These are phyloP conservation scores for Spisula subtruncata DNA, from an alignment of 2,888 invertebrate species.

Conservation along the genomic window DNA sequence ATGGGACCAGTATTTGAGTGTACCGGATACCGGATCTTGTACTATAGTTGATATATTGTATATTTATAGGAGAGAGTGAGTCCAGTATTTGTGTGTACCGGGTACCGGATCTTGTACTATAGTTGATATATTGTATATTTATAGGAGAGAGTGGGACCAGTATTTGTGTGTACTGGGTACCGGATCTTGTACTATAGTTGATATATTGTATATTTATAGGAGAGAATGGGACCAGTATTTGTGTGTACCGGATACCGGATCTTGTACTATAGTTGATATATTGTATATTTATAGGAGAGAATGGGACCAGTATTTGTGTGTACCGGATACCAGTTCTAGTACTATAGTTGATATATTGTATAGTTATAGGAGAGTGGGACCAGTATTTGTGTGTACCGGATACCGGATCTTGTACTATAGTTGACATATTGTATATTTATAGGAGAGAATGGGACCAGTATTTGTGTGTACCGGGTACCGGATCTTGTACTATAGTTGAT, in stretches of 20 bases:
- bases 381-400: slow-evolving; percentile 87
- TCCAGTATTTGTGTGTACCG: slow-evolving; percentile 88
- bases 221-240: slow-evolving; percentile 89
- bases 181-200: slow-evolving; percentile 90
- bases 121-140: slow-evolving; percentile 63
- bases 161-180: slow-evolving; percentile 87
- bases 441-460: slow-evolving; percentile 89
- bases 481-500: slow-evolving; percentile 89
- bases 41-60: slow-evolving; percentile 72
- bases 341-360: slow-evolving; percentile 72
- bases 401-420: slow-evolving; percentile 89
- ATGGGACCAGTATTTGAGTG: slow-evolving; percentile 89
- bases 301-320: slow-evolving; percentile 89
- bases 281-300: slow-evolving; percentile 86
- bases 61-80: slow-evolving; percentile 89
- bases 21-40: slow-evolving; percentile 89
- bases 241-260: slow-evolving; percentile 88
- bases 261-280: slow-evolving; percentile 88
- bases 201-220: slow-evolving; percentile 83
- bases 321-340: slow-evolving; percentile 89
- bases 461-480: slow-evolving; percentile 88
- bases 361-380: slow-evolving; percentile 89
- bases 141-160: slow-evolving; percentile 89
- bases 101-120: slow-evolving; percentile 89
- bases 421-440: slow-evolving; percentile 64